phyloP scores from a whole-genome alignment of 1,140 invertebrate genomes.

The Drosophila insularis region DNA sequence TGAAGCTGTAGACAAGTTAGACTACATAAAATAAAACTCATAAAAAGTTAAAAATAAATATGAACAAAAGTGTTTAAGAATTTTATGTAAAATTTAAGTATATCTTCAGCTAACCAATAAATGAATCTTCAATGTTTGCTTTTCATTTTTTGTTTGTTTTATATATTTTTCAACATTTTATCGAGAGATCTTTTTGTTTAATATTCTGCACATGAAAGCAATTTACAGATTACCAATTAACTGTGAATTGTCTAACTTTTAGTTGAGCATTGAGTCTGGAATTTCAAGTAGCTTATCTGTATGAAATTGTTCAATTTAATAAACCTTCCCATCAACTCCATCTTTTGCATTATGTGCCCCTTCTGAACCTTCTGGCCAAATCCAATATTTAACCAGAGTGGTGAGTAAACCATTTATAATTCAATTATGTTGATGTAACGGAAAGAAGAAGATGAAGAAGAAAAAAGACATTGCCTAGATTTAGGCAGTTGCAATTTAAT shows the following conservation, averaged over 20 bases:
- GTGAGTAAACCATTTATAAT: slow-evolving; percentile 53
- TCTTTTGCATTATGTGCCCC: too few relatives aligned
- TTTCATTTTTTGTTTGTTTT: too few relatives aligned
- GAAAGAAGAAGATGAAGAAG: not conserved
- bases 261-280: slow-evolving; percentile 1
- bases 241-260: slow-evolving; percentile 14
- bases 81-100: not conserved
- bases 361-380: not conserved
- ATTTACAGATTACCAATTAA: slow-evolving; percentile 20
- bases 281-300: slow-evolving; percentile 7
- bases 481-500: slow-evolving; percentile 3
- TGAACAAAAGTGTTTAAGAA: not conserved
- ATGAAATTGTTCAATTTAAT: slow-evolving; percentile 1
- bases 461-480: not conserved
- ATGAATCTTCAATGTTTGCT: not conserved
- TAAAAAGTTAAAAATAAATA: slow-evolving; percentile 7
- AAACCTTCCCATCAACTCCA: not conserved
- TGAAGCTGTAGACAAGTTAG: not conserved
- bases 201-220: slow-evolving; percentile 15
- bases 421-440: slow-evolving; percentile 51
- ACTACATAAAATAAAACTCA: not conserved
- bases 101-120: not conserved
- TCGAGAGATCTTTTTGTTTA: not conserved
- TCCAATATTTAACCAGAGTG: slow-evolving; percentile 41
- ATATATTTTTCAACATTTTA: not conserved